phyloP scores from a whole-genome alignment of 2,113 vertebrate genomes.

The Capreolus pygargus region DNA sequence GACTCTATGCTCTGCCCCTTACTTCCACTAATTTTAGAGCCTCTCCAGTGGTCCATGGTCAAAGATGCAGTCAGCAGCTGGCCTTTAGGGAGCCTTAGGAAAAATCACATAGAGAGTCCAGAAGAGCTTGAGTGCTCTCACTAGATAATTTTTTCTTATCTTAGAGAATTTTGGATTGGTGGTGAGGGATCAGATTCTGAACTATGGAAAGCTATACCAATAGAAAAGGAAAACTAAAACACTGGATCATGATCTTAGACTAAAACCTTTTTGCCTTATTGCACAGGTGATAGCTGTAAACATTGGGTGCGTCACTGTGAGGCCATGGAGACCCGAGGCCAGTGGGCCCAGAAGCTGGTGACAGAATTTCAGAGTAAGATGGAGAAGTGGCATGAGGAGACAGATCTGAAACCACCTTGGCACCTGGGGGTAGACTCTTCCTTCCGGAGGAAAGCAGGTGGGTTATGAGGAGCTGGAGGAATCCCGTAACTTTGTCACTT shows the following conservation, averaged over 20 bases:
- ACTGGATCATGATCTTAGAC: background rate
- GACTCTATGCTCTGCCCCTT: background rate
- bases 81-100: background rate
- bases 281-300: conserved; percentile 86
- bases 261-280: conserved; percentile 18
- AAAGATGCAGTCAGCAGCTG: background rate
- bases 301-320: conserved; percentile 95
- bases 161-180: conserved; percentile 11
- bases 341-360: conserved; percentile 91
- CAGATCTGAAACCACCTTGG: conserved; percentile 59
- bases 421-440: conserved; percentile 77
- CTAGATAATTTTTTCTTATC: background rate
- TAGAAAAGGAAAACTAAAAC: background rate
- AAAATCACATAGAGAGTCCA: background rate
- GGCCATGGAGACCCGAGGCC: conserved; percentile 92
- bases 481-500: background rate
- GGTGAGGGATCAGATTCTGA: background rate
- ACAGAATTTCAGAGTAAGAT: conserved; percentile 89
- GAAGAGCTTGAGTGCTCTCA: background rate
- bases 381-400: conserved; percentile 81
- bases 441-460: conserved; percentile 82
- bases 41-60: background rate
- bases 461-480: background rate
- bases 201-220: background rate
- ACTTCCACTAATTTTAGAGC: background rate